A percentile compares a stretch with the other conserved stretches of the same genome.
Conservation (phyloP, 2,113 vertebrate species). For the Phalacrocorax aristotelis region DNA sequence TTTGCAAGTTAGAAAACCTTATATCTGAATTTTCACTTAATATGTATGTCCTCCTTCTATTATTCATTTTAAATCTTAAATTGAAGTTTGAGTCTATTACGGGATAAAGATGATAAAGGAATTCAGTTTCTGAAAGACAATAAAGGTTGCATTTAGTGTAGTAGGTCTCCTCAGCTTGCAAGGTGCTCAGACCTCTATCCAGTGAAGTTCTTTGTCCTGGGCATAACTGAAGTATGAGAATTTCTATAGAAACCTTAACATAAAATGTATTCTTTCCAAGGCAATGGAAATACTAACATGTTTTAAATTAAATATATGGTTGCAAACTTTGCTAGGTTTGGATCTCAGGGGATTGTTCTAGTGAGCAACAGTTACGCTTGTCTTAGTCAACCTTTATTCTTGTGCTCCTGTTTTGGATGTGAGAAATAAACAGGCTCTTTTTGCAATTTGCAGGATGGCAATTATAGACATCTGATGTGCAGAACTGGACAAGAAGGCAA, state of each 20-base stretch:
- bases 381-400: neutral
- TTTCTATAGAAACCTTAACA: neutral
- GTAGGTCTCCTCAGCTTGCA: neutral
- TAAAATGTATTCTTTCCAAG: neutral
- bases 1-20: neutral
- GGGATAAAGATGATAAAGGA: neutral
- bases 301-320: neutral
- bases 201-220: neutral
- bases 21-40: constrained; percentile 45
- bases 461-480: neutral
- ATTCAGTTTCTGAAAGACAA: neutral
- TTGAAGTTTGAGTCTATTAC: neutral
- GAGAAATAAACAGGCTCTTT: constrained; percentile 1
- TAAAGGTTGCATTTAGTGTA: neutral
- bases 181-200: neutral
- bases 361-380: neutral
- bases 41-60: neutral
- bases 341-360: neutral
- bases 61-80: neutral
- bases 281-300: neutral
- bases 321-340: neutral
- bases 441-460: neutral
- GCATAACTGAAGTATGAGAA: neutral
- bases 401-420: neutral
- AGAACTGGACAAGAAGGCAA: neutral